These are phyloP conservation scores for Aphelocoma californica DNA, from an alignment of 2,797 vertebrate species.

Conservation along the genomic window DNA sequence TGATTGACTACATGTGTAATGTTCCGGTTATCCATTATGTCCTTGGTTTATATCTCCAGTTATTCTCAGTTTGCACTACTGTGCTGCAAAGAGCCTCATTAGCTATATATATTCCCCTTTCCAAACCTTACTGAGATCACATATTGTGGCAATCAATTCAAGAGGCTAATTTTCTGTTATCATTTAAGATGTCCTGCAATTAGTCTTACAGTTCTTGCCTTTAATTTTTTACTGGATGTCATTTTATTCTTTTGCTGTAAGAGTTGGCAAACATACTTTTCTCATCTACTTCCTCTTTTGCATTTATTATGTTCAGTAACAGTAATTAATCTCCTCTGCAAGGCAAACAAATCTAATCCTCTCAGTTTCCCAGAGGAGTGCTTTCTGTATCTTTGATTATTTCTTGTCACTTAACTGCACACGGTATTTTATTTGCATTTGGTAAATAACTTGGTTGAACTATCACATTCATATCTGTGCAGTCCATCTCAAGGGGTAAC, in stretches of 20 bases:
- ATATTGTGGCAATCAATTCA: background rate
- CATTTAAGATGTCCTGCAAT: background rate
- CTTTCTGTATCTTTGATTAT: conserved; percentile 14
- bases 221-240: background rate
- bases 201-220: background rate
- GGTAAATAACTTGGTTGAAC: background rate
- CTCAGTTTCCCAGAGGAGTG: background rate
- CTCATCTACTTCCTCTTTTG: background rate
- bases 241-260: background rate
- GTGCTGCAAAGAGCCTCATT: background rate
- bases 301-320: background rate
- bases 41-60: background rate
- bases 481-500: background rate
- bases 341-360: conserved; percentile 26
- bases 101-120: background rate
- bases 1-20: background rate
- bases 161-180: background rate
- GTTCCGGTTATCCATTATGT: rapidly evolving
- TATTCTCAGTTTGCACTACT: background rate
- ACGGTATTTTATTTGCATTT: background rate
- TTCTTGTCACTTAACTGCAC: conserved; percentile 16
- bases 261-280: background rate
- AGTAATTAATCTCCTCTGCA: conserved; percentile 21
- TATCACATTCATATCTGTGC: background rate
- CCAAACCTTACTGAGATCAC: background rate